Conservation (phyloP, 23 tunicate genomes). For the Trididemnum miniatum region DNA sequence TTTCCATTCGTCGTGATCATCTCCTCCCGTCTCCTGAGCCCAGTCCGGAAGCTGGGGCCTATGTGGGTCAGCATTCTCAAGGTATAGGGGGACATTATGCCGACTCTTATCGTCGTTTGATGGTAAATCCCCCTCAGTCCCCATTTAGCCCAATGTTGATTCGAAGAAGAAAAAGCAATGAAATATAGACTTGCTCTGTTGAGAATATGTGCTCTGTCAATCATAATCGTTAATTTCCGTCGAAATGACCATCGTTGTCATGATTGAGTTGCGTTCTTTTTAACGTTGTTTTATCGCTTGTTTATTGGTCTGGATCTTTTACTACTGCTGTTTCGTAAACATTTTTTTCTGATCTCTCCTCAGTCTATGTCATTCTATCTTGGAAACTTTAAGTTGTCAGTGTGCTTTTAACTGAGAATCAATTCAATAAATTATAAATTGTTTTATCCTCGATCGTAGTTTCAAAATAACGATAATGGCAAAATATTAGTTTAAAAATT, state of each 20-base stretch:
- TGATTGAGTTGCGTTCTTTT: background rate
- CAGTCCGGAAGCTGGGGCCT: constrained; percentile 94
- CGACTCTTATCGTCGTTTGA: constrained; percentile 23
- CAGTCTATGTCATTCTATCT: background rate
- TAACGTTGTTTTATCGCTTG: background rate
- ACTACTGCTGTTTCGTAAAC: background rate
- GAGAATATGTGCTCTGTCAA: background rate
- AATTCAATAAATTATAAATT: constrained; percentile 20
- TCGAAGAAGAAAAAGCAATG: constrained; percentile 78
- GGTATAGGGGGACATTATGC: constrained; percentile 96
- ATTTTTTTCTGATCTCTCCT: background rate
- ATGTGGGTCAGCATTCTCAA: constrained; percentile 95
- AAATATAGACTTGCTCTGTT: constrained; percentile 37
- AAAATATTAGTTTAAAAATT: too few relatives aligned
- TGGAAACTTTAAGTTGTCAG: too few relatives aligned
- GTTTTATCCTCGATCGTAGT: too few relatives aligned
- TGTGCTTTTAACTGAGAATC: background rate
- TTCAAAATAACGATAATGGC: too few relatives aligned
- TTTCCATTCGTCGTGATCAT: constrained; percentile 26
- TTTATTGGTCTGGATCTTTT: background rate
- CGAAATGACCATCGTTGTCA: background rate
- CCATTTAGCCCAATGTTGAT: background rate
- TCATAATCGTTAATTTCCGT: background rate
- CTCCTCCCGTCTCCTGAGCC: constrained; percentile 90
- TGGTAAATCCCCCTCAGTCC: background rate